A percentile compares a stretch with the other conserved stretches of the same genome.
Conservation (phyloP, 2,113 vertebrate species). For the Psittacus erithacus region DNA sequence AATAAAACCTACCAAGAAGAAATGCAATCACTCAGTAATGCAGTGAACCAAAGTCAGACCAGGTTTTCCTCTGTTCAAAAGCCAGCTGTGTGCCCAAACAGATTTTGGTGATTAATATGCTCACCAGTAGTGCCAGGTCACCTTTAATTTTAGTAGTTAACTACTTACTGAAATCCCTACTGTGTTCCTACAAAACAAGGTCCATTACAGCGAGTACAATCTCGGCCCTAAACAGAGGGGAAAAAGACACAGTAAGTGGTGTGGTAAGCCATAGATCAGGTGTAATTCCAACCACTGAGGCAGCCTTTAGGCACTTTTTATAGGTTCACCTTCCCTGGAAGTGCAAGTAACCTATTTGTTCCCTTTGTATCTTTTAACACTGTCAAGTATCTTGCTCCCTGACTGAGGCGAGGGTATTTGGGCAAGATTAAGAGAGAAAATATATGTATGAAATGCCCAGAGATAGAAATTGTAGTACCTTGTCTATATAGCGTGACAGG, state of each 20-base stretch:
- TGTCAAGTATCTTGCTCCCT: not conserved
- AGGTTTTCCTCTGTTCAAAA: not conserved
- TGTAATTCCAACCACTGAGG: not conserved
- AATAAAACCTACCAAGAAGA: not conserved
- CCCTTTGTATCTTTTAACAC: not conserved
- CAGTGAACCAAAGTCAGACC: not conserved
- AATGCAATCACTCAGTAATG: not conserved
- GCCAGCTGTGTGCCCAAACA: slow-evolving; percentile 4
- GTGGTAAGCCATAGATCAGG: not conserved
- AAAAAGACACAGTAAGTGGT: not conserved
- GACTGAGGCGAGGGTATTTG: not conserved
- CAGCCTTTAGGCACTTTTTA: not conserved
- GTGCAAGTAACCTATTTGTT: not conserved
- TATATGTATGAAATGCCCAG: not conserved
- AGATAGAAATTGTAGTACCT: not conserved
- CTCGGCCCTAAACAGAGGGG: not conserved
- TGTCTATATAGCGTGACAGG: not conserved
- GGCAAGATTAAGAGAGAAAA: not conserved
- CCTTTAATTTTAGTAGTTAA: slow-evolving; percentile 3
- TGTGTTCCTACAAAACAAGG: not conserved
- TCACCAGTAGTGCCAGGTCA: not conserved
- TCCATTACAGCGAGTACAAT: not conserved
- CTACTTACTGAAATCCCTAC: not conserved
- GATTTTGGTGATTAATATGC: slow-evolving; percentile 24
- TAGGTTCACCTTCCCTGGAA: not conserved